These are phyloP conservation scores for Thryonomys swinderianus DNA, from an alignment of 2,113 vertebrate species.

Conservation along the genomic window DNA sequence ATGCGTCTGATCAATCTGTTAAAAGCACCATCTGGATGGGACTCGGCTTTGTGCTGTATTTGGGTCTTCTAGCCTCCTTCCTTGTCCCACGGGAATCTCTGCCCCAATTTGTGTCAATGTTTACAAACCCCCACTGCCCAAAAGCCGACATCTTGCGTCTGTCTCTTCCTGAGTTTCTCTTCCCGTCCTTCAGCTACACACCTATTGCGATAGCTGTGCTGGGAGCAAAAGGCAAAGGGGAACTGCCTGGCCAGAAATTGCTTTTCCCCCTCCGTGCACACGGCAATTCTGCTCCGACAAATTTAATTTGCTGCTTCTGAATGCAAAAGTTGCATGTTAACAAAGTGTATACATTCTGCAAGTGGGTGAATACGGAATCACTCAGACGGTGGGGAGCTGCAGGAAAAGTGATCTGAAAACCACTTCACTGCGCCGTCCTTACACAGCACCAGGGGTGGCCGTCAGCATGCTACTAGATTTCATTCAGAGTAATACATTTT, in stretches of 20 bases:
- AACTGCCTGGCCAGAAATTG: slow-evolving; percentile 63
- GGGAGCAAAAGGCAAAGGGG: slow-evolving; percentile 68
- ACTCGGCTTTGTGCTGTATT: slow-evolving; percentile 74
- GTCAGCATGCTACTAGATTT: slow-evolving; percentile 72
- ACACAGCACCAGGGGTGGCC: background rate
- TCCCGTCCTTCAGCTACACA: slow-evolving; percentile 45
- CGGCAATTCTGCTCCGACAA: slow-evolving; percentile 76
- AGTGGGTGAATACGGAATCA: slow-evolving; percentile 65
- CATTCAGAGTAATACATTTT: slow-evolving; percentile 77
- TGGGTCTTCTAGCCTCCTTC: slow-evolving; percentile 72
- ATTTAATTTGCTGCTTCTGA: slow-evolving; percentile 80
- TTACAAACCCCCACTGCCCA: slow-evolving; percentile 81
- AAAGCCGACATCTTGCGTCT: slow-evolving; percentile 60
- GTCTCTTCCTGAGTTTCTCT: slow-evolving; percentile 34
- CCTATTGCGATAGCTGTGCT: slow-evolving; percentile 69
- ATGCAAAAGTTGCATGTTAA: slow-evolving; percentile 74
- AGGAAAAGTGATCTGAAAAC: slow-evolving; percentile 77
- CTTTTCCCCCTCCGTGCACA: slow-evolving; percentile 61
- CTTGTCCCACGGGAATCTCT: slow-evolving; percentile 81
- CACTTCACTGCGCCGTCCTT: slow-evolving; percentile 59
- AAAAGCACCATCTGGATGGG: slow-evolving; percentile 87
- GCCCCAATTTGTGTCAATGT: slow-evolving; percentile 82
- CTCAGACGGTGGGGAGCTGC: slow-evolving; percentile 34
- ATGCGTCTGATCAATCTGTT: slow-evolving; percentile 85
- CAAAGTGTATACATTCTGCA: slow-evolving; percentile 68